Base-by-base conservation (phyloP, 2,797 vertebrate species). In the Pagetopsis macropterus region DNA sequence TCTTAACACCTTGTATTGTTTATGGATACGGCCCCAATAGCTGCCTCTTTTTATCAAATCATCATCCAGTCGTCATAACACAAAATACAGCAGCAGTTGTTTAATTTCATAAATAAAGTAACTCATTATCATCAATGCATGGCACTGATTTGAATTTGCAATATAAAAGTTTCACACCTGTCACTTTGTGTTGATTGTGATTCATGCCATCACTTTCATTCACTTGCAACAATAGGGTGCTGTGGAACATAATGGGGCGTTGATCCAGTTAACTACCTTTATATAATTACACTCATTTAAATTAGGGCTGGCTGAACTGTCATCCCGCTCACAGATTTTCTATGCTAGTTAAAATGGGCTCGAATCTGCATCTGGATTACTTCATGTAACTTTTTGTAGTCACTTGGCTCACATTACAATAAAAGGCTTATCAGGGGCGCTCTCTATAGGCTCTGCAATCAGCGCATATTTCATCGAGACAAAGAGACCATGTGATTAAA, bases 401-500 rank as follows among this genome's bases (percentile, higher is more conserved):
- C 75, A 82, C 82, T 80, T 88, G 76, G 54, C 67, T 71, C 66
- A 76, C 67, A 88, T 81, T 65, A 72, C 69, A 87, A 75, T 67
- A 67, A 81, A 49, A 63, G 59, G 62, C n/a, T 81, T 83, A 88
- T 87, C 87, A 81, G 70, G 77, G 68, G 76, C 89, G 41, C 68
- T 81, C 73, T 79, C 65, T 72, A 80, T 81, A 79, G 67, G 70
- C 67, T 63, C 64, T 80, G 84, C 85, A 90, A 90, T 93, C 88
- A 89, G 78, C 79, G 79, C 75, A 77, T 70, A 85, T 87, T 86
- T 89, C 84, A 88, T 68, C 67, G 57, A 58, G 52, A 56, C 27
- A 61, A 43, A 64, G 37, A 71, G 8, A 83, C 19, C 68, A 21
- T 54, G 19, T 27, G 50, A 61, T 10, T 60, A 10, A 61, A 49